Evolutionary conservation across 2,888 invertebrate species (phyloP).

Genomic region (Netelia melanura): DNA sequence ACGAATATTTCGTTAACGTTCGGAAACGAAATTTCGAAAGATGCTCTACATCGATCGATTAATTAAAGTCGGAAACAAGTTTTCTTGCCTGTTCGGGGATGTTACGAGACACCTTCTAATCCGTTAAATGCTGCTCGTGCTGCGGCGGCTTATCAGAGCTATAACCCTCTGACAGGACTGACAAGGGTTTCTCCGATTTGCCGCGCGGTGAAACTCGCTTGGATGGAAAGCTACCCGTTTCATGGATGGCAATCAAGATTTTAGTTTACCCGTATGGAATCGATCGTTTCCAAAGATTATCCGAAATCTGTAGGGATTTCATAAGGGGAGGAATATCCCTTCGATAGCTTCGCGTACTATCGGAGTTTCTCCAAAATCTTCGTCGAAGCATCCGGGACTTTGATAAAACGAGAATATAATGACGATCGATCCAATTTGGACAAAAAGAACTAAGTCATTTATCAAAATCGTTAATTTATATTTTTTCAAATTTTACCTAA

Average conservation of each 20-base stretch:
- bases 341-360: too few relatives aligned
- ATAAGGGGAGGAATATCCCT: too few relatives aligned
- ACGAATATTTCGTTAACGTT: too few relatives aligned
- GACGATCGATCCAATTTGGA: too few relatives aligned
- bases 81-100: not conserved
- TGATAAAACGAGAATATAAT: too few relatives aligned
- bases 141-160: conserved; percentile 9
- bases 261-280: conserved; percentile 11
- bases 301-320: too few relatives aligned
- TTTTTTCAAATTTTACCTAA: not conserved
- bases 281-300: not conserved
- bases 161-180: conserved; percentile 20
- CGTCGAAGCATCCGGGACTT: too few relatives aligned
- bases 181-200: conserved; percentile 36
- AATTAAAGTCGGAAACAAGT: too few relatives aligned
- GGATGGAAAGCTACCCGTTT: conserved; percentile 9
- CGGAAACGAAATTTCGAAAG: too few relatives aligned
- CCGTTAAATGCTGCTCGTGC: not conserved
- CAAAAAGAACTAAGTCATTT: too few relatives aligned
- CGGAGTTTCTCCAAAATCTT: too few relatives aligned
- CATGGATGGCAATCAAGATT: not conserved
- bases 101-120: not conserved
- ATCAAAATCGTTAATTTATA: not conserved
- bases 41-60: too few relatives aligned
- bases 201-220: conserved; percentile 14